Conservation (phyloP, 2,888 invertebrate species). For the Rotaria sp. region DNA sequence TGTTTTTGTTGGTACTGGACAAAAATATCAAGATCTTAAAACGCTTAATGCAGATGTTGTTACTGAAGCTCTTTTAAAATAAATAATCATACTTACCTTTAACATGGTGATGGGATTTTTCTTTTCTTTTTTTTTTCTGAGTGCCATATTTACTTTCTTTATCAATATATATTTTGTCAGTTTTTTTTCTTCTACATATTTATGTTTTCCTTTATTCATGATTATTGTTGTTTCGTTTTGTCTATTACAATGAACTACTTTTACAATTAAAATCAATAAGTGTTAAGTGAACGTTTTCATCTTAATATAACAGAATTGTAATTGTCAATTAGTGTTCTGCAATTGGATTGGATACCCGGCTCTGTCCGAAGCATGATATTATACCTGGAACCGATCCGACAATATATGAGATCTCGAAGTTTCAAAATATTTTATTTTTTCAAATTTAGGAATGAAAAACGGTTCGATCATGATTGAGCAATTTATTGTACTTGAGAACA, state of each 20-base stretch:
- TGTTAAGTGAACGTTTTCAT: too few relatives aligned
- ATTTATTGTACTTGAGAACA: too few relatives aligned
- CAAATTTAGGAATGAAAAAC: too few relatives aligned
- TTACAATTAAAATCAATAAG: neutral
- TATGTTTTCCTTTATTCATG: neutral
- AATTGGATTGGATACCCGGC: too few relatives aligned
- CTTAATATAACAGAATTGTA: too few relatives aligned
- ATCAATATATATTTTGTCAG: slow-evolving; percentile 19
- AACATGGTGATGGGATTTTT: neutral
- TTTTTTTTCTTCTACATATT: neutral
- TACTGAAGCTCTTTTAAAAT: slow-evolving; percentile 70
- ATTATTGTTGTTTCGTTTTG: neutral
- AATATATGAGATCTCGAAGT: too few relatives aligned
- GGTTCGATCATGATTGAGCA: too few relatives aligned
- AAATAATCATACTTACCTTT: slow-evolving; percentile 42
- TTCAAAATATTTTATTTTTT: too few relatives aligned
- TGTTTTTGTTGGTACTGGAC: slow-evolving; percentile 95
- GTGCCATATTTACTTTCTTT: neutral
- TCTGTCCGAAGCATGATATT: too few relatives aligned
- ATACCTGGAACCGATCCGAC: too few relatives aligned
- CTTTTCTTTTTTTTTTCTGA: neutral
- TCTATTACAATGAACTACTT: neutral
- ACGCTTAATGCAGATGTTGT: slow-evolving; percentile 91
- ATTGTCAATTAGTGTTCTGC: too few relatives aligned
- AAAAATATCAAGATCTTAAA: slow-evolving; percentile 94